A percentile compares a stretch with the other conserved stretches of the same genome.
These are phyloP conservation scores for Urosaurus nigricauda DNA, from an alignment of 2,797 vertebrate species.

Conservation along the genomic window DNA sequence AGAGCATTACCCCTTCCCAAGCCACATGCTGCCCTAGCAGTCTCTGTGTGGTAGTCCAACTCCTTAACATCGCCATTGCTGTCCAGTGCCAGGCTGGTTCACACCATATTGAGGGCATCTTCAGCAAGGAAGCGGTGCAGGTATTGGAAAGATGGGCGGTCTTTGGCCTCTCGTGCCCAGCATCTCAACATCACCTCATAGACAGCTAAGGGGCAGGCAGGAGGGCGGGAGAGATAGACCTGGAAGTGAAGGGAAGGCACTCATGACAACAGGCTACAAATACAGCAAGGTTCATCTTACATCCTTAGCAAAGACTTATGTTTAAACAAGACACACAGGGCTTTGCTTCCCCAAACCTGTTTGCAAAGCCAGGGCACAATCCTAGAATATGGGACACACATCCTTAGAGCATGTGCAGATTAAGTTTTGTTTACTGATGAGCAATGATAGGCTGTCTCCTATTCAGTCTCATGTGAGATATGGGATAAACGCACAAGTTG, in stretches of 20 bases:
- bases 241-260: conserved; percentile 56
- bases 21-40: background rate
- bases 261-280: background rate
- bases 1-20: conserved; percentile 40
- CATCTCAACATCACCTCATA: conserved; percentile 93
- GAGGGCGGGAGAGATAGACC: conserved; percentile 89
- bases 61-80: background rate
- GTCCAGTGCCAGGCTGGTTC: conserved; percentile 31
- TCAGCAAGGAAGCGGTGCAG: conserved; percentile 90
- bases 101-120: conserved; percentile 90
- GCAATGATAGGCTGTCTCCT: too few species aligned
- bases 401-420: too few species aligned
- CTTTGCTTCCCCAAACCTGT: background rate
- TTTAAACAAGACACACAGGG: background rate
- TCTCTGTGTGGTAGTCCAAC: background rate
- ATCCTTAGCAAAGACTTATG: background rate
- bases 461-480: background rate
- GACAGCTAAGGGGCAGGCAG: conserved; percentile 89
- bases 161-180: conserved; percentile 94
- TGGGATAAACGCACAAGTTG: background rate
- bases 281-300: too few species aligned
- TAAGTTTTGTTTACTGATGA: background rate
- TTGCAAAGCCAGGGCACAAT: background rate
- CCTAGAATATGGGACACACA: background rate
- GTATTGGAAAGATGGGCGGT: conserved; percentile 88